Conservation (phyloP, 2,113 vertebrate species). For the Corydoras maculifer region DNA sequence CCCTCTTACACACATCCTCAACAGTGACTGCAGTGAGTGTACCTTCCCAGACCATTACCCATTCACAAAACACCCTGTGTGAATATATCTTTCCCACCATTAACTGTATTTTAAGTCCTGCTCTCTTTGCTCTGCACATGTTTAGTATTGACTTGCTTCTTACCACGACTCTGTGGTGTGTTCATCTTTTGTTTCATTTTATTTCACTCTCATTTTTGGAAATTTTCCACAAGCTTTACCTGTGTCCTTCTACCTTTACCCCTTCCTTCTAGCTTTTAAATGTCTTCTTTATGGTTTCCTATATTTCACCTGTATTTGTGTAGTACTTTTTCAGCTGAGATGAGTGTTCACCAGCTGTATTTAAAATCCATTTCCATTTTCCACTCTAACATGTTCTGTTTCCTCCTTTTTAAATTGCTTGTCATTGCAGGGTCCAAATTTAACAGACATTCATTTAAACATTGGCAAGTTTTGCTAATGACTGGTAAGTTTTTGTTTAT, state of each 20-base stretch:
- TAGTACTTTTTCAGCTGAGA: no score
- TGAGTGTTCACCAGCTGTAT: no score
- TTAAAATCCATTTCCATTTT: neutral
- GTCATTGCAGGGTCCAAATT: slow-evolving; percentile 26
- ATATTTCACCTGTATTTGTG: slow-evolving; percentile 5
- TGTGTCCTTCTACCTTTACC: slow-evolving; percentile 4
- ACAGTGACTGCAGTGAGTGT: slow-evolving; percentile 84
- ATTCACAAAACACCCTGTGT: neutral
- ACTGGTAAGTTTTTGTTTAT: slow-evolving; percentile 27
- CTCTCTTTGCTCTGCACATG: no score
- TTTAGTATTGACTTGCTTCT: no score
- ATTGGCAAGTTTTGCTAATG: slow-evolving; percentile 34
- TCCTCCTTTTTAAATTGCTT: slow-evolving; percentile 25
- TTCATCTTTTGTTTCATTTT: neutral
- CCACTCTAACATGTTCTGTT: slow-evolving; percentile 28
- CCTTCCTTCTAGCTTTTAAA: neutral
- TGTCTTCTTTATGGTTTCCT: neutral
- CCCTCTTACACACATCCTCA: slow-evolving; percentile 70
- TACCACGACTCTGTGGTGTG: no score
- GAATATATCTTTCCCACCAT: neutral
- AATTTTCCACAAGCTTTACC: neutral
- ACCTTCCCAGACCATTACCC: neutral
- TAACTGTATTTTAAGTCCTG: neutral
- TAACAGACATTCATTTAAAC: slow-evolving; percentile 30
- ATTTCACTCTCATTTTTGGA: neutral